phyloP scores from a whole-genome alignment of 2,888 invertebrate genomes.

The Scaptomyza cyrtandrae region DNA sequence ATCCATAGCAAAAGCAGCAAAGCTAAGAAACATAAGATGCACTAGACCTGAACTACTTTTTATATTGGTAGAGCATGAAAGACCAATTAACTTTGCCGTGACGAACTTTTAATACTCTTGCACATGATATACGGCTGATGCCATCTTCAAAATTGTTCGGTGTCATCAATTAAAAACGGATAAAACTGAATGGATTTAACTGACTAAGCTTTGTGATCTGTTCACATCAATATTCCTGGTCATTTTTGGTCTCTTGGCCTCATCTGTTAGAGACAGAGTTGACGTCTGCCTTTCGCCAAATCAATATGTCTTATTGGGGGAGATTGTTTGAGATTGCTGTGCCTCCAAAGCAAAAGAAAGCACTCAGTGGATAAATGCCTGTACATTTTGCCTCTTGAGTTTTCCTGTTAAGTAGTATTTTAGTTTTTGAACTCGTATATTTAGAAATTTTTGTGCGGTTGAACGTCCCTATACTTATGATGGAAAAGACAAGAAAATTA shows the following conservation, averaged over 20 bases:
- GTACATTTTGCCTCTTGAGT: conserved; percentile 1
- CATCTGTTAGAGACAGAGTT: conserved; percentile 4
- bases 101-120: conserved; percentile 43
- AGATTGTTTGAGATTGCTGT: conserved; percentile 5
- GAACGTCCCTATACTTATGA: background rate
- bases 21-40: conserved; percentile 60
- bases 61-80: conserved; percentile 39
- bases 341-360: conserved; percentile 4
- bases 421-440: background rate
- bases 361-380: conserved; percentile 6
- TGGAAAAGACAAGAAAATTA: background rate
- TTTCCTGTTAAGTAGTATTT: conserved; percentile 1
- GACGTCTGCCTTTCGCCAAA: conserved; percentile 26
- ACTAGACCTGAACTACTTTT: conserved; percentile 68
- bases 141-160: conserved; percentile 5
- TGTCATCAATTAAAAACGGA: conserved; percentile 6
- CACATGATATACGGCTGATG: conserved; percentile 8
- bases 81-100: conserved; percentile 28
- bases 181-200: conserved; percentile 1
- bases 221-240: conserved; percentile 4
- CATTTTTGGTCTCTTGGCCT: background rate
- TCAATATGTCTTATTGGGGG: conserved; percentile 13
- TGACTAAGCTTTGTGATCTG: background rate
- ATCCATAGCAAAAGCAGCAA: conserved; percentile 40
- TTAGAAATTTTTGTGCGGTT: background rate